Base-by-base conservation (phyloP, 2,888 invertebrate genomes). In the Nymphalis polychloros region DNA sequence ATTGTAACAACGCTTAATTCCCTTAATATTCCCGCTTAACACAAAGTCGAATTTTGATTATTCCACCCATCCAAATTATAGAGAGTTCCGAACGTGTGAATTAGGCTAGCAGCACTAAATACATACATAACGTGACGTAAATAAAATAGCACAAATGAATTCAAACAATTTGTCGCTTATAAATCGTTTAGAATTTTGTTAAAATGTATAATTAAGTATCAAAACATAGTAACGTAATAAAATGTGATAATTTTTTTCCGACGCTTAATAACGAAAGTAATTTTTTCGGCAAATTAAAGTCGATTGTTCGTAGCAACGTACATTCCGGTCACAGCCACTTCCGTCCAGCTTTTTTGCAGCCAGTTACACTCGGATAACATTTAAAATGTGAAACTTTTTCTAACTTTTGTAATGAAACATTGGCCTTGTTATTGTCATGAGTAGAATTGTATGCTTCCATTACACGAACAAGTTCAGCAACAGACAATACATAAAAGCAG, bases 341-440 rank as follows among this genome's bases (percentile, higher is more conserved):
- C 53, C 31, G 31, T 59, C 47, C 53, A 47, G 48, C 59, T 47
- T 57, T 35, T 67, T 63, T 63, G 52, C 59, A 68, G 52, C 59
- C 68, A 67, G 59, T 59, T 63, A 52, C 48, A 63, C 59, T 47
- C 48, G 53, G 64, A 50, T 57, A 64, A 64, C 60, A 61, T 68
- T 64, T 60, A 64, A 68, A 68, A 55, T 23, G 31, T 27, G 17
- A 52, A 63, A 64, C 48, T 49, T 60, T 61, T 61, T 50, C 59
- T 63, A 55, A 49, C 60, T 55, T 53, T 62, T 55, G 23, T 68
- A 64, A 70, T 68, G 52, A 67, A 70, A 70, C 66, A 71, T 68
- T 68, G 50, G 46, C 57, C 63, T 66, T 68, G 62, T 68, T 68
- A 71, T 66, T 70, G 63, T 71, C 52, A 63, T 66, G 68, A 63